These are phyloP conservation scores for Saguinus midas DNA, from an alignment of 2,113 vertebrate species.

Conservation along the genomic window DNA sequence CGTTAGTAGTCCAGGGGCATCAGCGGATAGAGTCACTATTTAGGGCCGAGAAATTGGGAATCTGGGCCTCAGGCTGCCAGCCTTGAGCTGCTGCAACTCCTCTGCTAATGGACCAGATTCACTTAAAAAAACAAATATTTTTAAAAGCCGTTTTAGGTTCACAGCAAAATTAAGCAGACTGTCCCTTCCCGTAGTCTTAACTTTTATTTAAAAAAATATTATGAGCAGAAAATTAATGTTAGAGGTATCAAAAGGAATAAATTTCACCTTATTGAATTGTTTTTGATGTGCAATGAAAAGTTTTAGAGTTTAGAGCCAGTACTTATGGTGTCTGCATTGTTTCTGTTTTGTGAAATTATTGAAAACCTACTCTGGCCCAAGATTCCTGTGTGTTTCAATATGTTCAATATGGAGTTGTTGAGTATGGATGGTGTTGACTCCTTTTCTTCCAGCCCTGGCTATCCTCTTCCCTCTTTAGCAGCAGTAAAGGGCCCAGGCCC, in stretches of 20 bases:
- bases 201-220: not conserved
- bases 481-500: not conserved
- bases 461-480: not conserved
- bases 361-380: not conserved
- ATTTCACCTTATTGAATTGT: not conserved
- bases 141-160: slow-evolving; percentile 48
- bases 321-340: not conserved
- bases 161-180: not conserved
- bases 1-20: not conserved
- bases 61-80: not conserved
- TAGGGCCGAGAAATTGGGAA: not conserved
- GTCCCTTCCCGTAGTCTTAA: not conserved
- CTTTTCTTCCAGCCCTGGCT: not conserved
- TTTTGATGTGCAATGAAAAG: slow-evolving; percentile 5
- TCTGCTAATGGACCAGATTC: not conserved
- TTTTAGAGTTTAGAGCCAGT: slow-evolving; percentile 3
- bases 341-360: not conserved
- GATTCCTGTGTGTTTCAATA: not conserved
- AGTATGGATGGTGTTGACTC: not conserved
- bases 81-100: not conserved
- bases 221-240: not conserved
- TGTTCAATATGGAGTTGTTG: not conserved
- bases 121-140: not conserved
- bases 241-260: not conserved
- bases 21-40: not conserved